Evolutionary conservation across 2,797 vertebrate species (phyloP).

Genomic region (Sebastes cheni): DNA sequence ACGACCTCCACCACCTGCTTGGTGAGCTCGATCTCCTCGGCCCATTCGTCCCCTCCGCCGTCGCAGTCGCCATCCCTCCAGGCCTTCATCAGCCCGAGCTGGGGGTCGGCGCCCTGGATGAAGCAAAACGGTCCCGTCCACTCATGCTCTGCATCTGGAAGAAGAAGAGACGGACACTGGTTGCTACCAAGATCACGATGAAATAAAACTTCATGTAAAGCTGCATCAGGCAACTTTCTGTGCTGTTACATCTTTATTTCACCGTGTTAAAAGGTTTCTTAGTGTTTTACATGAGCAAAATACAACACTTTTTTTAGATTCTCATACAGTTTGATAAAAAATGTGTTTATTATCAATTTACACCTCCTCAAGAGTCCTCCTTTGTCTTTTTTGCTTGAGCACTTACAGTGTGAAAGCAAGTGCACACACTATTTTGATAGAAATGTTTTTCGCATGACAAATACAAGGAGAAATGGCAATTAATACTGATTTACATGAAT

Average conservation of each 20-base stretch:
- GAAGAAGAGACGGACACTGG: neutral
- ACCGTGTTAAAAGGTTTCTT: neutral
- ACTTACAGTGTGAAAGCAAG: neutral
- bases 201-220: neutral
- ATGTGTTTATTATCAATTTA: no score
- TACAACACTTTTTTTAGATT: neutral
- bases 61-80: constrained; percentile 87
- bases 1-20: constrained; percentile 88
- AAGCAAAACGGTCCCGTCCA: constrained; percentile 95
- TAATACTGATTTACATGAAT: neutral
- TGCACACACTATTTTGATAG: neutral
- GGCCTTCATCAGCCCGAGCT: constrained; percentile 97
- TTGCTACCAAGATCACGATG: neutral
- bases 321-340: neutral
- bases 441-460: neutral
- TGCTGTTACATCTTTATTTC: neutral
- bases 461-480: neutral
- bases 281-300: neutral
- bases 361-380: no score
- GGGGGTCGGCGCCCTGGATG: constrained; percentile 94
- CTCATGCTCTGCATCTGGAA: constrained; percentile 84
- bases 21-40: constrained; percentile 88
- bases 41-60: constrained; percentile 91
- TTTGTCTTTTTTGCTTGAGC: neutral
- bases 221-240: neutral